Evolutionary conservation across 2,888 invertebrate species (phyloP).

Genomic region (Hartigia nigra): DNA sequence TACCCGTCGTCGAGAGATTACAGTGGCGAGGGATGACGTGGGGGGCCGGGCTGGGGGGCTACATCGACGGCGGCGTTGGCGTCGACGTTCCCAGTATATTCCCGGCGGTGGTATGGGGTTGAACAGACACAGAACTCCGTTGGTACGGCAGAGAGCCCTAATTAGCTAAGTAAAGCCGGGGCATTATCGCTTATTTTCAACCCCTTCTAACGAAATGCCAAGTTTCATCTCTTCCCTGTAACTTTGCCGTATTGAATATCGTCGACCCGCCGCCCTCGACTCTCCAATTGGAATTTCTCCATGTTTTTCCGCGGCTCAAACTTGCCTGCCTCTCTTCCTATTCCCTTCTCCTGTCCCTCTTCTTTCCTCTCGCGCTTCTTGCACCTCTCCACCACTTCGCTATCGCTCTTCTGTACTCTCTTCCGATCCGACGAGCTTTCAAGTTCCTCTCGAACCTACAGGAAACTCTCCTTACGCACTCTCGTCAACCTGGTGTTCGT

Average conservation of each 20-base stretch:
- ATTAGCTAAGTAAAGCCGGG: conserved; percentile 66
- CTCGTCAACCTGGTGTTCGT: conserved; percentile 16
- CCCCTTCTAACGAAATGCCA: conserved; percentile 39
- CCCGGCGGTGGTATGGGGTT: conserved; percentile 28
- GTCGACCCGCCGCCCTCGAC: conserved; percentile 13
- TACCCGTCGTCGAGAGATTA: conserved; percentile 37
- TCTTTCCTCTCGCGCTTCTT: conserved; percentile 13
- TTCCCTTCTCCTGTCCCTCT: conserved; percentile 12
- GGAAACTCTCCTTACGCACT: conserved; percentile 16
- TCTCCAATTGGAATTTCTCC: conserved; percentile 15
- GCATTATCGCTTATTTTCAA: conserved; percentile 64
- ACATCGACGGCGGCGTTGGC: background rate
- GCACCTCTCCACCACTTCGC: conserved; percentile 28
- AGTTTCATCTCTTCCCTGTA: conserved; percentile 17
- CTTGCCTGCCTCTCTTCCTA: conserved; percentile 25
- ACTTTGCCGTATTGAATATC: conserved; percentile 14
- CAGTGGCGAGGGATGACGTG: conserved; percentile 24
- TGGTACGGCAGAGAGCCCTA: conserved; percentile 45
- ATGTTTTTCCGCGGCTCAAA: conserved; percentile 9
- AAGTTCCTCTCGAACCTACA: conserved; percentile 24
- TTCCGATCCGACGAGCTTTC: conserved; percentile 32
- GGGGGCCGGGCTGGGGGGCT: conserved; percentile 11
- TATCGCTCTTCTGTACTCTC: conserved; percentile 33
- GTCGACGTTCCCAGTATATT: background rate
- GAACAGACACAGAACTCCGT: conserved; percentile 44